These are phyloP conservation scores for Acrocyrtus sp. DNA, from an alignment of 2,888 invertebrate species.

Conservation along the genomic window DNA sequence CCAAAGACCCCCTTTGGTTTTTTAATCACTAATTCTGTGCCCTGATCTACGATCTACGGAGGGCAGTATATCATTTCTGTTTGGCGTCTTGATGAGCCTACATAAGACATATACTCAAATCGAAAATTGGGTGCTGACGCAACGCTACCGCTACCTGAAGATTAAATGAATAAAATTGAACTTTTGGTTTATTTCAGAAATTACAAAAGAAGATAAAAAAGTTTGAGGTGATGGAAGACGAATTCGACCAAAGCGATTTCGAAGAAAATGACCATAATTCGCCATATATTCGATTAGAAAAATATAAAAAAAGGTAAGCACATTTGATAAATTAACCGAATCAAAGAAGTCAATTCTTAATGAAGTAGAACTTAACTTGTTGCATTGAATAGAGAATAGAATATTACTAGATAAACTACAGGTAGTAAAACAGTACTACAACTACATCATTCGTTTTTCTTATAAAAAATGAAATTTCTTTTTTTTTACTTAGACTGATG, in stretches of 20 bases:
- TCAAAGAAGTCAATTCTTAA: too few relatives aligned
- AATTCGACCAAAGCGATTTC: too few relatives aligned
- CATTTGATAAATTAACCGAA: too few relatives aligned
- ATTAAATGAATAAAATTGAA: background rate
- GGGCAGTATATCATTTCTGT: too few relatives aligned
- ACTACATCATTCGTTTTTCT: background rate
- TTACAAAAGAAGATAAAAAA: conserved; percentile 16
- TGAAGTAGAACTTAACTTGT: conserved; percentile 14
- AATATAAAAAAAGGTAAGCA: conserved; percentile 16
- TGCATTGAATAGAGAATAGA: background rate
- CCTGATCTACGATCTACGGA: too few relatives aligned
- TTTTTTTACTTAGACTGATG: conserved; percentile 20
- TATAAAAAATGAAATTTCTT: background rate
- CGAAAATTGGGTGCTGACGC: conserved; percentile 9
- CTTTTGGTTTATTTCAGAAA: conserved; percentile 17
- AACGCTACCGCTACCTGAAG: background rate
- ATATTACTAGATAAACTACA: background rate
- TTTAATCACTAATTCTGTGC: too few relatives aligned
- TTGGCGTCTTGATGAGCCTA: too few relatives aligned
- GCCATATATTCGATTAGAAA: conserved; percentile 21
- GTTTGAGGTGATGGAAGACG: conserved; percentile 35
- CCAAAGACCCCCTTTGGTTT: too few relatives aligned
- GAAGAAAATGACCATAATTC: conserved; percentile 40
- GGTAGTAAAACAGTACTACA: too few relatives aligned
- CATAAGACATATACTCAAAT: too few relatives aligned